Percentiles rank a stretch among this genome's conserved stretches.
Evolutionary conservation across 1,140 invertebrate genomes (phyloP).

Genomic region (Aphelinus atriplicis): DNA sequence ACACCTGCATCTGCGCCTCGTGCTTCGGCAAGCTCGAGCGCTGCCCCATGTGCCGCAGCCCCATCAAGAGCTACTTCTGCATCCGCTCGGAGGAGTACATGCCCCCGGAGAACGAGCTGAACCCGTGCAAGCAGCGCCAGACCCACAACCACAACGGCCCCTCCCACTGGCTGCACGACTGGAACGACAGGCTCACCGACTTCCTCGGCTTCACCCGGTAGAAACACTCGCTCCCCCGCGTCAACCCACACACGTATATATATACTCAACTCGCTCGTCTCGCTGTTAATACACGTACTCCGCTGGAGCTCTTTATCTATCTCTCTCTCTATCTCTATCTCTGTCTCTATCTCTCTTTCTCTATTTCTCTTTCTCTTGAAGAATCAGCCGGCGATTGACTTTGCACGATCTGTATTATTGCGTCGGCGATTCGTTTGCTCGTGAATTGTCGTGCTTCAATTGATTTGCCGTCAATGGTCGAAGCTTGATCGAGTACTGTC

Average conservation of each 20-base stretch:
- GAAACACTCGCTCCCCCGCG: conserved; percentile 16
- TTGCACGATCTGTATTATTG: too few relatives aligned
- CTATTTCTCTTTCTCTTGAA: too few relatives aligned
- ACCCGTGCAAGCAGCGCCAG: conserved; percentile 58
- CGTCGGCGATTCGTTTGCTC: too few relatives aligned
- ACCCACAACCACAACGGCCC: conserved; percentile 48
- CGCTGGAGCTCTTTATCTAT: background rate
- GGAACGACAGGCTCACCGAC: conserved; percentile 73
- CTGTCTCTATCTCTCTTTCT: background rate
- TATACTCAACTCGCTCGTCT: too few relatives aligned
- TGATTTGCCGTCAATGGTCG: too few relatives aligned
- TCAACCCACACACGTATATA: too few relatives aligned
- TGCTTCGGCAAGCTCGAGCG: conserved; percentile 79
- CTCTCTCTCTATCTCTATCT: background rate
- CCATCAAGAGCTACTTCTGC: conserved; percentile 83
- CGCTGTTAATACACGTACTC: too few relatives aligned
- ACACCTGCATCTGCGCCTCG: conserved; percentile 83
- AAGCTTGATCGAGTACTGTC: too few relatives aligned
- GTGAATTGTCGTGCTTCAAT: too few relatives aligned
- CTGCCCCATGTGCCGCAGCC: conserved; percentile 84
- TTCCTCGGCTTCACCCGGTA: conserved; percentile 71
- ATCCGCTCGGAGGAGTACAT: conserved; percentile 79
- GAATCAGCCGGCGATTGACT: too few relatives aligned
- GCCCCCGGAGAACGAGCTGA: conserved; percentile 68
- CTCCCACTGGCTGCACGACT: conserved; percentile 70